A percentile compares a stretch with the other conserved stretches of the same genome.
These are phyloP conservation scores for Sternotherus odoratus DNA, from an alignment of 2,797 vertebrate genomes.

Conservation along the genomic window DNA sequence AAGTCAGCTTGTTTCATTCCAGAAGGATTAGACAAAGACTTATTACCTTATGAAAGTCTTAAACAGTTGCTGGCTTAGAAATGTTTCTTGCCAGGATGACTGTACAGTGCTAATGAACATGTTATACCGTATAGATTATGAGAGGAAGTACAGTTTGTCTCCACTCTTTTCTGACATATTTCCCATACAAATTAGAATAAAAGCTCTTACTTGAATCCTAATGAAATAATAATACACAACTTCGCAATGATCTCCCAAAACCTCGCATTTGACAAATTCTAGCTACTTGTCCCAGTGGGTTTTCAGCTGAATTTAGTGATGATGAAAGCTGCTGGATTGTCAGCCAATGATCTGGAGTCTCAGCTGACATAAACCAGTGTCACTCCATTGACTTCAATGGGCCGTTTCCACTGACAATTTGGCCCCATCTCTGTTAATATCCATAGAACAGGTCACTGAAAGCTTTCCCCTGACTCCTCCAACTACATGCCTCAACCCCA, in stretches of 20 bases:
- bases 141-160: conserved; percentile 15
- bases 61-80: conserved; percentile 38
- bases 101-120: conserved; percentile 13
- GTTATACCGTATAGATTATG: conserved; percentile 8
- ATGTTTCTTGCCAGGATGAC: conserved; percentile 49
- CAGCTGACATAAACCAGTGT: not conserved
- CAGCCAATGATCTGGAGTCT: not conserved
- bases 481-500: not conserved
- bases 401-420: not conserved
- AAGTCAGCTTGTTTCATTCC: conserved; percentile 61
- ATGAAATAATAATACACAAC: not conserved
- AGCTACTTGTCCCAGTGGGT: rapidly evolving
- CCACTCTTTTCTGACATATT: not conserved
- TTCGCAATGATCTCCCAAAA: not conserved
- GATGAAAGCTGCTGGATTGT: not conserved
- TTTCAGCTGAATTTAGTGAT: not conserved
- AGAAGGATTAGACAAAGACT: conserved; percentile 43
- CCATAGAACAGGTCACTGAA: not conserved
- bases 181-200: conserved; percentile 16
- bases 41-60: conserved; percentile 25
- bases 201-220: not conserved
- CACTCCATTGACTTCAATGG: not conserved
- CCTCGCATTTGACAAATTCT: not conserved
- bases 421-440: not conserved
- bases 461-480: not conserved